Base-by-base conservation (phyloP, 23 tunicate genomes). In the Phallusia fumigata region DNA sequence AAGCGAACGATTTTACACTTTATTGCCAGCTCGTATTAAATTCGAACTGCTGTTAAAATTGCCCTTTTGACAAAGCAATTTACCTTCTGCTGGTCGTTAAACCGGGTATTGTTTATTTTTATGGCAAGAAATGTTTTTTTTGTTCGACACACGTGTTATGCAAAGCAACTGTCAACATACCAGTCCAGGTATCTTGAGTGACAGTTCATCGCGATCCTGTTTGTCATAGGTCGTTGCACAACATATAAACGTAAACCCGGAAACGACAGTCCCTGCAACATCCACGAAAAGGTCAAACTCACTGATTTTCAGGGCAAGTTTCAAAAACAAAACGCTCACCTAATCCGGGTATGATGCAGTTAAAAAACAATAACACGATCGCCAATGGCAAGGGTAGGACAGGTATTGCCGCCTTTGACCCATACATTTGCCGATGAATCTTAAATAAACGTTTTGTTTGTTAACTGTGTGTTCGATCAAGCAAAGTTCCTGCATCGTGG, bases 201-300 rank as follows among this genome's bases (percentile, higher is more conserved):
- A 74, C 3, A 94, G 18, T 0, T 49, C 65, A 24, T 75, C 73
- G 34, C 98, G 74, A 31, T 88, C 90, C 0, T 52, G 52, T 72
- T 85, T 52, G 74, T 94, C 95, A 82, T 85, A 86, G 6, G 94
- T 94, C 18, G 94, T 94, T 31, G 85, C 98, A 74, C 84, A 72
- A 80, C 98, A 94, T 44, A 76, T 82, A 75, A 82, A 89, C 24
- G 88, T 85, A 47, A 89, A 94, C 19, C 98, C 89, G 18, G 87
- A 88, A 19, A 94, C 22, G 5, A 83, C 83, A 19, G 98, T 94
- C 19, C 98, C 98, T 94, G 79, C 30, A 40, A 45, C 85, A 28
- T 36, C 79, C 0, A 33, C 11, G n/a, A n/a, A n/a, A n/a, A n/a
- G n/a, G n/a, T n/a, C n/a, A n/a, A n/a, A n/a, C n/a, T n/a, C n/a